Evolutionary conservation across 2,113 vertebrate species (phyloP).

Genomic region (Proterorhinus semilunaris): DNA sequence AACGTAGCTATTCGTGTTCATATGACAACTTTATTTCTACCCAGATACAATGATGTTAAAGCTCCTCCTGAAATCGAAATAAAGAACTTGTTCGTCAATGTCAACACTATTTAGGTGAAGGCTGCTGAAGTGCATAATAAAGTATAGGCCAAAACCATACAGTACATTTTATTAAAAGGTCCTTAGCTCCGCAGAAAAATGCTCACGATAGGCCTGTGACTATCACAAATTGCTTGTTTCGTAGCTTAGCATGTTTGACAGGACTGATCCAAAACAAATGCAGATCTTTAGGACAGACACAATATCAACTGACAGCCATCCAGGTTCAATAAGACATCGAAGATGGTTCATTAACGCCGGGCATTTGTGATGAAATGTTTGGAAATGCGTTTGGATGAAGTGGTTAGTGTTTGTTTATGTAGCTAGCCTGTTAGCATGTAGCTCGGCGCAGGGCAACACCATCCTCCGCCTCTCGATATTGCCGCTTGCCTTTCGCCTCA

Average conservation of each 20-base stretch:
- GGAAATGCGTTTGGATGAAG: slow-evolving; percentile 1
- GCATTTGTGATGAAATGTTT: not conserved
- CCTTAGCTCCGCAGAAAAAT: slow-evolving; percentile 3
- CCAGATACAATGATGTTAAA: too few species aligned
- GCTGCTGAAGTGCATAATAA: too few species aligned
- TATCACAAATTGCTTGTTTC: slow-evolving; percentile 33
- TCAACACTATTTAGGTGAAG: not conserved
- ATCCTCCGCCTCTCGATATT: slow-evolving; percentile 47
- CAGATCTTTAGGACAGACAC: slow-evolving; percentile 17
- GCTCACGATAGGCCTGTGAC: slow-evolving; percentile 53
- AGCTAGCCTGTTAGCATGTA: slow-evolving; percentile 65
- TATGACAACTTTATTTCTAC: too few species aligned
- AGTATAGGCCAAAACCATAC: not conserved
- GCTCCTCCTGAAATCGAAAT: too few species aligned
- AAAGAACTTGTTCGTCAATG: too few species aligned
- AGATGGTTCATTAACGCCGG: not conserved
- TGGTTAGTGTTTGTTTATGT: slow-evolving; percentile 75
- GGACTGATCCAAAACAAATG: slow-evolving; percentile 46
- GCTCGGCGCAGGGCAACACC: slow-evolving; percentile 50
- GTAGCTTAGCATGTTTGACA: slow-evolving; percentile 67
- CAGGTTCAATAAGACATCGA: not conserved
- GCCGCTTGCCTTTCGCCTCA: slow-evolving; percentile 40
- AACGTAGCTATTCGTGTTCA: too few species aligned
- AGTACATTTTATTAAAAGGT: not conserved
- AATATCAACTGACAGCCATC: slow-evolving; percentile 32